phyloP scores from a whole-genome alignment of 2,888 invertebrate genomes.

The Pandemis heparana region DNA sequence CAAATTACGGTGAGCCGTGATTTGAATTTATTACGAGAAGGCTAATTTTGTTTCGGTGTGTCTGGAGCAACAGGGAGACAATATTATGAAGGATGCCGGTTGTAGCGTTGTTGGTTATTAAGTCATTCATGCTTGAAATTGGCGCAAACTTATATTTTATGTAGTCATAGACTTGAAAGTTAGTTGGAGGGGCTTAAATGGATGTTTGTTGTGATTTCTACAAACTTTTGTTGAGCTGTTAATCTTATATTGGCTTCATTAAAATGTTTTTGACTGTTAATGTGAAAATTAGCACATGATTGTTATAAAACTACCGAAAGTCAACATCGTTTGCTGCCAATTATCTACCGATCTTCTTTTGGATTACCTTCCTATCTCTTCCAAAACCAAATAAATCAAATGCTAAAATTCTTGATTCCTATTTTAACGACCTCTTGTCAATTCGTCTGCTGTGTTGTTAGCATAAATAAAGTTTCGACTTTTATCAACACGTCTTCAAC shows the following conservation, averaged over 20 bases:
- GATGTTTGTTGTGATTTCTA: not conserved
- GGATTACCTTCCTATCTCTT: too few relatives aligned
- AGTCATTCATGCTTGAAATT: constrained; percentile 1
- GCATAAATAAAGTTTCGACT: not conserved
- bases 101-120: not conserved
- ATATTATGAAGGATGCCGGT: constrained; percentile 67
- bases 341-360: too few relatives aligned
- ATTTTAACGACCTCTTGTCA: too few relatives aligned
- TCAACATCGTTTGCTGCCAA: too few relatives aligned
- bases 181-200: not conserved
- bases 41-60: constrained; percentile 78
- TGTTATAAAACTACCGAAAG: too few relatives aligned
- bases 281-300: too few relatives aligned
- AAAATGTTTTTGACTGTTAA: too few relatives aligned
- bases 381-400: too few relatives aligned
- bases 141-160: not conserved
- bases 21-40: constrained; percentile 82
- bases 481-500: not conserved
- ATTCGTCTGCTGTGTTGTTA: too few relatives aligned
- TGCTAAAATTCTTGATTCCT: too few relatives aligned
- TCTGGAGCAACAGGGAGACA: constrained; percentile 54
- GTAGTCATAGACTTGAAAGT: not conserved
- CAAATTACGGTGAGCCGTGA: constrained; percentile 79
- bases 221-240: not conserved
- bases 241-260: not conserved